Conservation (phyloP, 2,888 invertebrate genomes). For the Embidobia sp. region DNA sequence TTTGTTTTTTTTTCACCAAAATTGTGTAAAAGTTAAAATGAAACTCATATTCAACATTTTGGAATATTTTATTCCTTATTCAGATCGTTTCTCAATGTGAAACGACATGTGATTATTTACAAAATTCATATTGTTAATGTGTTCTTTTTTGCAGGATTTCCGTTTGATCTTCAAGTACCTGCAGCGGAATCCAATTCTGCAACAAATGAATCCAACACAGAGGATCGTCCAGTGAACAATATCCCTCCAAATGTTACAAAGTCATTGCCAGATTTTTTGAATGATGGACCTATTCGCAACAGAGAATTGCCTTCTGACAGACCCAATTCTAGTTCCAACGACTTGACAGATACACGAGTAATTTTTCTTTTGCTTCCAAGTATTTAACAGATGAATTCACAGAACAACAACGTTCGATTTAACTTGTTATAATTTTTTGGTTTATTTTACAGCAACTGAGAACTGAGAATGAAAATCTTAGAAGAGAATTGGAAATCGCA, state of each 20-base stretch:
- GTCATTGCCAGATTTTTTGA: slow-evolving; percentile 87
- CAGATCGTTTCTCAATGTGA: no score
- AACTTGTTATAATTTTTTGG: slow-evolving; percentile 5
- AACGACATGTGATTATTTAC: no score
- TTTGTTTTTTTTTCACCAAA: no score
- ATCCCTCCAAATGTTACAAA: slow-evolving; percentile 82
- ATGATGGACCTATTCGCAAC: slow-evolving; percentile 86
- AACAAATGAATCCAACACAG: slow-evolving; percentile 49
- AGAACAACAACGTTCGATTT: no score
- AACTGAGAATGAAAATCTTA: slow-evolving; percentile 82
- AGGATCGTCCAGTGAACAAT: slow-evolving; percentile 72
- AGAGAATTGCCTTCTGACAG: slow-evolving; percentile 73
- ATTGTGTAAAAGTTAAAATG: no score
- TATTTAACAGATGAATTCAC: no score
- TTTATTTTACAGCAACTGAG: slow-evolving; percentile 8
- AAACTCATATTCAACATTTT: no score
- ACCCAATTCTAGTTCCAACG: slow-evolving; percentile 64
- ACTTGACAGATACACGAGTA: slow-evolving; percentile 68
- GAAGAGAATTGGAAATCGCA: slow-evolving; percentile 83
- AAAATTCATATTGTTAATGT: no score
- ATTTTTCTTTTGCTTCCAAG: not conserved
- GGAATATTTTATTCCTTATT: no score
- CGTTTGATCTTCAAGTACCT: slow-evolving; percentile 76
- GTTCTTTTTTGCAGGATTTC: slow-evolving; percentile 72
- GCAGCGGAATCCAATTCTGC: slow-evolving; percentile 67